Conservation (phyloP, 2,888 invertebrate genomes). For the Amphimallon solstitiale region DNA sequence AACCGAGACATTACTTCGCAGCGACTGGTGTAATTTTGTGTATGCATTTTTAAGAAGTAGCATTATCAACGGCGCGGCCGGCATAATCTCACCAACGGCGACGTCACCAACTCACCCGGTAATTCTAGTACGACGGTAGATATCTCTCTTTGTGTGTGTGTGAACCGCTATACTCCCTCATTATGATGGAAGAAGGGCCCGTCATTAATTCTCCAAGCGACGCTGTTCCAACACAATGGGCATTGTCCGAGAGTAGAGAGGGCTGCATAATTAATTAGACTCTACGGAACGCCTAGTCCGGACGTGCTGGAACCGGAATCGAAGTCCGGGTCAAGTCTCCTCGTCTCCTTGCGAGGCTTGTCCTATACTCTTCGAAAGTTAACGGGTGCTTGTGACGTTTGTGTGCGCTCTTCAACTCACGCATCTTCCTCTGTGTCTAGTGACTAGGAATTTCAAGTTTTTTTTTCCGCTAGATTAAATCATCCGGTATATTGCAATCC, state of each 20-base stretch:
- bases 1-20: too few relatives aligned
- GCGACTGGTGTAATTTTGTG: too few relatives aligned
- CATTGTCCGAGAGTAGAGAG: conserved; percentile 51
- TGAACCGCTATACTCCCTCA: conserved; percentile 37
- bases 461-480: conserved; percentile 35
- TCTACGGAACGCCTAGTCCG: conserved; percentile 43
- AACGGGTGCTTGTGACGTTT: neutral
- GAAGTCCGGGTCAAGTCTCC: conserved; percentile 42
- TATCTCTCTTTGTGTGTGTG: too few relatives aligned
- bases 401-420: neutral
- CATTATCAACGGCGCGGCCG: too few relatives aligned
- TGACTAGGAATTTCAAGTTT: conserved; percentile 21
- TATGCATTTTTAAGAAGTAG: too few relatives aligned
- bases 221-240: conserved; percentile 50
- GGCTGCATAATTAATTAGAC: conserved; percentile 53
- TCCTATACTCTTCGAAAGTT: neutral
- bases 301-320: conserved; percentile 44
- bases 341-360: neutral
- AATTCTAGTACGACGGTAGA: too few relatives aligned
- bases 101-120: too few relatives aligned
- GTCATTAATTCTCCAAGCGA: conserved; percentile 51
- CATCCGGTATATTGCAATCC: too few relatives aligned
- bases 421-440: conserved; percentile 16
- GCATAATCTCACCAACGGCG: too few relatives aligned
- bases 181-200: conserved; percentile 49